These are phyloP conservation scores for Andrena dorsata DNA, from an alignment of 2,888 invertebrate genomes.

Conservation along the genomic window DNA sequence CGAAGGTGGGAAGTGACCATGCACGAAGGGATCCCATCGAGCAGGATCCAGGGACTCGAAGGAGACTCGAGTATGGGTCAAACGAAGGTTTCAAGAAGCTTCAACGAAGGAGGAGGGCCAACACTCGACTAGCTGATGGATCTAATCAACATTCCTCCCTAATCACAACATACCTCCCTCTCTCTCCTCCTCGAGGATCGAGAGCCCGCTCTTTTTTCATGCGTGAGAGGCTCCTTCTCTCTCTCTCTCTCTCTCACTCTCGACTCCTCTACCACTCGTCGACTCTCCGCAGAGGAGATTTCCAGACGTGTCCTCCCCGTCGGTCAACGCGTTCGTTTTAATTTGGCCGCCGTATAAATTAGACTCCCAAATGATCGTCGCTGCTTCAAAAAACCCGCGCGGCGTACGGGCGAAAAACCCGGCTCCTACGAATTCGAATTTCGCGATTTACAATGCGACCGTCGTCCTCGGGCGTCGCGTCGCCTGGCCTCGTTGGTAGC, in stretches of 20 bases:
- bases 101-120: conserved; percentile 67
- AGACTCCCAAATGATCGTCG: conserved; percentile 80
- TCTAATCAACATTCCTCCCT: conserved; percentile 85
- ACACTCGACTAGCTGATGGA: conserved; percentile 82
- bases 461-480: background rate
- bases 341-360: conserved; percentile 81
- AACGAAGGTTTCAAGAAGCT: conserved; percentile 72
- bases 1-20: background rate
- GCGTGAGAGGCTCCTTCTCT: conserved; percentile 58
- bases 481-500: conserved; percentile 2
- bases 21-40: background rate
- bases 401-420: conserved; percentile 58
- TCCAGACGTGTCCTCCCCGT: conserved; percentile 58
- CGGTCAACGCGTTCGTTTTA: conserved; percentile 77
- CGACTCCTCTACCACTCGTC: conserved; percentile 47
- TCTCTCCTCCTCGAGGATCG: conserved; percentile 49
- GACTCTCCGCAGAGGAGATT: conserved; percentile 61
- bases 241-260: conserved; percentile 42
- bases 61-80: conserved; percentile 66
- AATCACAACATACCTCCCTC: conserved; percentile 79
- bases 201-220: conserved; percentile 54
- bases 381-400: conserved; percentile 53
- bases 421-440: conserved; percentile 41
- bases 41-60: conserved; percentile 30
- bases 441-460: conserved; percentile 35